A percentile compares a stretch with the other conserved stretches of the same genome.
phyloP scores from a whole-genome alignment of 2,797 vertebrate species.

The Enteromius radiatus region DNA sequence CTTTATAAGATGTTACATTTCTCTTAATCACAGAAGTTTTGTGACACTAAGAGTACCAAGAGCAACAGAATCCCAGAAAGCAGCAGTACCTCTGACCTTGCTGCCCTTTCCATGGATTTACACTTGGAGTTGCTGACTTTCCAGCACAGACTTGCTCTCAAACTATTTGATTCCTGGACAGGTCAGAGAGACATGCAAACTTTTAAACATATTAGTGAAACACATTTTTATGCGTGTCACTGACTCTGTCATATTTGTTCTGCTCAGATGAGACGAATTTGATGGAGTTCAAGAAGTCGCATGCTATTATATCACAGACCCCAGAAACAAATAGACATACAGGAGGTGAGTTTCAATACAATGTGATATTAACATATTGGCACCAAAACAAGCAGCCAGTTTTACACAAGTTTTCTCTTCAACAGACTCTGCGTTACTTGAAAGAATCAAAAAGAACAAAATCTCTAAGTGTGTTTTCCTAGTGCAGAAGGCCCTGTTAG shows the following conservation, averaged over 20 bases:
- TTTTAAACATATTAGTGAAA: not conserved
- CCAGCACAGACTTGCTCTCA: slow-evolving; percentile 85
- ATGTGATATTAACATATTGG: not conserved
- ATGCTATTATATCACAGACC: slow-evolving; percentile 3
- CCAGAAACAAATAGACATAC: slow-evolving; percentile 20
- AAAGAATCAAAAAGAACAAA: slow-evolving; percentile 87
- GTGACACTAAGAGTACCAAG: slow-evolving; percentile 14
- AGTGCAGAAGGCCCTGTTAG: slow-evolving; percentile 84
- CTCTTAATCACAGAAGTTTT: slow-evolving; percentile 50
- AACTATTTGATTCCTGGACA: slow-evolving; percentile 76
- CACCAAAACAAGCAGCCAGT: not conserved
- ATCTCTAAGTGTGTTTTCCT: slow-evolving; percentile 88
- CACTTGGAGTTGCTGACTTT: slow-evolving; percentile 86
- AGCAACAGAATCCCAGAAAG: slow-evolving; percentile 50
- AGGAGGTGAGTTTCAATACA: slow-evolving; percentile 47
- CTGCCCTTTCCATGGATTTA: slow-evolving; percentile 80
- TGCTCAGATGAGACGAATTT: slow-evolving; percentile 47
- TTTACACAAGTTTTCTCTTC: slow-evolving; percentile 46
- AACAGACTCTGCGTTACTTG: slow-evolving; percentile 79
- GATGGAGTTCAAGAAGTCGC: slow-evolving; percentile 22
- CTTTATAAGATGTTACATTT: slow-evolving; percentile 10
- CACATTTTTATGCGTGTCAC: slow-evolving; percentile 2
- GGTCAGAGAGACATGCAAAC: slow-evolving; percentile 64
- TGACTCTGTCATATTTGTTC: slow-evolving; percentile 13
- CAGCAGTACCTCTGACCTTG: slow-evolving; percentile 34